Conservation (phyloP, 2,888 invertebrate species). For the Eudemis profundana region DNA sequence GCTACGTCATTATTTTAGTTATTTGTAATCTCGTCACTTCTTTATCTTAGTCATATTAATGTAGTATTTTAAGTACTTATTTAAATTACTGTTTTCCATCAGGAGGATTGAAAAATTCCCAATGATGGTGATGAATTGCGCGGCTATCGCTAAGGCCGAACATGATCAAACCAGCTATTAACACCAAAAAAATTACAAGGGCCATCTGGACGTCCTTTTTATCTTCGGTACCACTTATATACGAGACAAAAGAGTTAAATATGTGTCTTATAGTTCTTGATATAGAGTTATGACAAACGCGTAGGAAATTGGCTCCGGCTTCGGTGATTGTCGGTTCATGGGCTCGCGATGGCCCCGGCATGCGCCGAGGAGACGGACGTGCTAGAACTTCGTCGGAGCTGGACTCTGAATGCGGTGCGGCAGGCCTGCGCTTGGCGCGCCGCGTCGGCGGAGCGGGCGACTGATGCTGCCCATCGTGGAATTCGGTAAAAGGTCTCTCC, state of each 20-base stretch:
- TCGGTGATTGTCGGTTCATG: conserved; percentile 89
- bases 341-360: conserved; percentile 69
- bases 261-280: conserved; percentile 88
- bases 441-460: conserved; percentile 77
- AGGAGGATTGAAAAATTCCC: conserved; percentile 95
- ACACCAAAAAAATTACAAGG: conserved; percentile 90
- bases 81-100: conserved; percentile 78
- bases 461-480: conserved; percentile 67
- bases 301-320: conserved; percentile 88
- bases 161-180: conserved; percentile 91
- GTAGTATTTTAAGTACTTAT: background rate
- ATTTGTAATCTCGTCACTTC: conserved; percentile 40
- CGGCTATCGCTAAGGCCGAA: conserved; percentile 89
- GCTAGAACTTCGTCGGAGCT: conserved; percentile 82
- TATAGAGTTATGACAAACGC: conserved; percentile 88
- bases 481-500: conserved; percentile 69
- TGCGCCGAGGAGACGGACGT: conserved; percentile 72
- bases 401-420: conserved; percentile 75
- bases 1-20: conserved; percentile 48
- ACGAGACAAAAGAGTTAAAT: conserved; percentile 87
- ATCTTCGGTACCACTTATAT: conserved; percentile 87
- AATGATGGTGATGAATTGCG: conserved; percentile 92
- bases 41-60: background rate
- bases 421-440: conserved; percentile 76
- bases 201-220: conserved; percentile 91